Conservation (phyloP, 2,113 vertebrate species). For the Kobus ellipsiprymnus region DNA sequence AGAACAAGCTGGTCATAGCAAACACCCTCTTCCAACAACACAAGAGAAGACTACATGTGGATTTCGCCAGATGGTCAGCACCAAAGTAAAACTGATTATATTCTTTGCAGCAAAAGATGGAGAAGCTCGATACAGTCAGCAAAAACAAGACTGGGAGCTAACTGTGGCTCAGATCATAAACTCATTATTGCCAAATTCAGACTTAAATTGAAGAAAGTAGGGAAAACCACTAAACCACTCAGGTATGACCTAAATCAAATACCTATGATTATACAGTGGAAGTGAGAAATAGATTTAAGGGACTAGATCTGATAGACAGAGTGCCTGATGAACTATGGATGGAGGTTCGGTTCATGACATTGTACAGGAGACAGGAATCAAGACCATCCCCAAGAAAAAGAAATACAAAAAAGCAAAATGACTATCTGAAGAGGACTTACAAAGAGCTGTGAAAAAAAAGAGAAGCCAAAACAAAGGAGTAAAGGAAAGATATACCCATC, state of each 20-base stretch:
- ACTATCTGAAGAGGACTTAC: neutral
- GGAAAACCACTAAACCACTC: neutral
- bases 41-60: neutral
- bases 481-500: neutral
- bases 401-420: neutral
- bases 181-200: neutral
- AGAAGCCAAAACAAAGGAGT: neutral
- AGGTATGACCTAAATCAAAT: neutral
- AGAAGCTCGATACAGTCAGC: neutral
- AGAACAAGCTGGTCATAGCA: neutral
- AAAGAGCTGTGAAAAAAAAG: neutral
- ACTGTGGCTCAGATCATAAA: neutral
- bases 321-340: neutral
- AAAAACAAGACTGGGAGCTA: neutral
- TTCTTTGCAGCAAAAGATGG: neutral
- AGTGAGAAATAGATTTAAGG: neutral
- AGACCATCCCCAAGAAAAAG: neutral
- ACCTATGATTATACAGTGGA: neutral
- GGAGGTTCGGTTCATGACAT: fast-evolving
- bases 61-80: neutral
- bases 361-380: neutral
- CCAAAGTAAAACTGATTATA: neutral
- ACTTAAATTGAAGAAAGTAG: neutral
- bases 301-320: neutral
- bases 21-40: neutral